A percentile compares a stretch with the other conserved stretches of the same genome.
These are phyloP conservation scores for Erpobdella octoculata DNA, from an alignment of 2,888 invertebrate genomes.

Conservation along the genomic window DNA sequence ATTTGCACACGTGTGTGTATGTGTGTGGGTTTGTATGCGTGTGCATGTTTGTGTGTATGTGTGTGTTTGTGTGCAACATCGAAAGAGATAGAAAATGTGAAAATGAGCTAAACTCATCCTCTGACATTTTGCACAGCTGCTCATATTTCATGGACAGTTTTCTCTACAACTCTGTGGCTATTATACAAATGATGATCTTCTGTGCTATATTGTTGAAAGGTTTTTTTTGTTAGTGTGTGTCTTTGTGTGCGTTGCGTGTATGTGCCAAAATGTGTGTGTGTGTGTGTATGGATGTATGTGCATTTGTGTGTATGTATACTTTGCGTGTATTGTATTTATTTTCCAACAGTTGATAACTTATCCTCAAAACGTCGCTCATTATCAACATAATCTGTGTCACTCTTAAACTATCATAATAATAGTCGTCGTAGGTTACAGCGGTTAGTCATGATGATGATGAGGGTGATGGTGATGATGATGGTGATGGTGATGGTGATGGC, in stretches of 20 bases:
- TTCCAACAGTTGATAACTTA: neutral
- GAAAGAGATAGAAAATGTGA: no score
- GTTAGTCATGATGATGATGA: neutral
- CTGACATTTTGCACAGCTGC: no score
- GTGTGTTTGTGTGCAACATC: no score
- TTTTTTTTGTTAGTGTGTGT: no score
- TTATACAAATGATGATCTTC: no score
- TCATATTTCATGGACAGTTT: no score
- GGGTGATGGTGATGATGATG: neutral
- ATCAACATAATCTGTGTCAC: neutral
- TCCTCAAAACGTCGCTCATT: neutral
- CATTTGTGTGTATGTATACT: neutral
- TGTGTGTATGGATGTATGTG: neutral
- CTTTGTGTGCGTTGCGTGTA: no score
- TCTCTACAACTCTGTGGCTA: no score
- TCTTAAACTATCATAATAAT: neutral
- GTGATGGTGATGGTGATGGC: neutral
- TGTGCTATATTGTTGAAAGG: no score
- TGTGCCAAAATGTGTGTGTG: no score
- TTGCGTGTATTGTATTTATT: neutral
- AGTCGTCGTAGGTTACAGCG: neutral
- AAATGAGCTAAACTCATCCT: no score
- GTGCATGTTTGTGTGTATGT: no score
- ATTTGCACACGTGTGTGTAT: neutral
- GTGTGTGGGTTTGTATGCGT: neutral